phyloP scores from a whole-genome alignment of 1,140 invertebrate genomes.

The Brachionus calyciflorus region DNA sequence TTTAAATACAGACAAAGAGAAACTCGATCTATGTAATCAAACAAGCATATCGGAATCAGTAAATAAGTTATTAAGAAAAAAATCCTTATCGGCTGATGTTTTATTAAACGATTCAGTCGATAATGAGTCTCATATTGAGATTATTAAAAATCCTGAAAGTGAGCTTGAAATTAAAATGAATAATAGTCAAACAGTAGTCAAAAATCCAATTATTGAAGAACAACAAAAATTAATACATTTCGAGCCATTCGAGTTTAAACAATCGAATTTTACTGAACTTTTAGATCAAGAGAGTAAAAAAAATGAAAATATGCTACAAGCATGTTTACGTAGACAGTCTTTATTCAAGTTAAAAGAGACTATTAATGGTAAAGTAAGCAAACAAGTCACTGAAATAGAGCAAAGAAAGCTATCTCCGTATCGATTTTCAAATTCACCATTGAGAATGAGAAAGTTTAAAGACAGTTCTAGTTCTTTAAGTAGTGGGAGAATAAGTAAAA shows the following conservation, averaged over 20 bases:
- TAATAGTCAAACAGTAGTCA: background rate
- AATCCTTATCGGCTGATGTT: conserved; percentile 26
- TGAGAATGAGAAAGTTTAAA: conserved; percentile 32
- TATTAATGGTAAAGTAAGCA: conserved; percentile 43
- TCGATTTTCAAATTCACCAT: conserved; percentile 35
- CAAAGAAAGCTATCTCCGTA: conserved; percentile 33
- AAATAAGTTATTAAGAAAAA: conserved; percentile 14
- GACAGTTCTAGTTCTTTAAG: background rate
- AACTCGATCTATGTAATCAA: background rate
- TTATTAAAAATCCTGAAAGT: background rate
- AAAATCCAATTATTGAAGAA: conserved; percentile 30
- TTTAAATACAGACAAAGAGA: background rate
- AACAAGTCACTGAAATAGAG: conserved; percentile 41
- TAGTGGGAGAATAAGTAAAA: background rate
- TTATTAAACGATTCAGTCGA: conserved; percentile 9
- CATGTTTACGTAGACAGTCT: conserved; percentile 21
- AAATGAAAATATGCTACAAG: conserved; percentile 5
- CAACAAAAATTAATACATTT: conserved; percentile 36
- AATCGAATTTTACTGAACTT: background rate
- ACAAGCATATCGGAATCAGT: background rate
- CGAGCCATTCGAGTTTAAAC: conserved; percentile 30
- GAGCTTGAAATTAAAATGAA: background rate
- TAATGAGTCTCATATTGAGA: background rate
- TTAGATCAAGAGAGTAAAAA: conserved; percentile 20
- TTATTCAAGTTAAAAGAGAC: conserved; percentile 38